These are phyloP conservation scores for Phoebastria nigripes DNA, from an alignment of 2,797 vertebrate species.

Conservation along the genomic window DNA sequence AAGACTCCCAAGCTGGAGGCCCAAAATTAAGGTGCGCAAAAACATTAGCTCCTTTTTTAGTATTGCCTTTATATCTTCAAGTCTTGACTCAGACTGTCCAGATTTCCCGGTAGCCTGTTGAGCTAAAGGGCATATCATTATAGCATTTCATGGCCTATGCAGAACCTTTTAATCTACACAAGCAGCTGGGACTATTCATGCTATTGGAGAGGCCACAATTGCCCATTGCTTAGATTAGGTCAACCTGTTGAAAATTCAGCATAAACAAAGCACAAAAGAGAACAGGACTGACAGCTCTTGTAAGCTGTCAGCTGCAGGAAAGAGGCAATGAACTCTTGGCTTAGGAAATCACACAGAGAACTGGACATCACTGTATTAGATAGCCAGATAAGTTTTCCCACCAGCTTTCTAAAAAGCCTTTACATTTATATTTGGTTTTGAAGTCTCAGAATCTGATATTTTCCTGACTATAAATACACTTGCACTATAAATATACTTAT, in stretches of 20 bases:
- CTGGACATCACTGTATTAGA: background rate
- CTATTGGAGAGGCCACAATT: background rate
- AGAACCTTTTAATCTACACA: background rate
- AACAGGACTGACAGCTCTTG: background rate
- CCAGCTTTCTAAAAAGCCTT: background rate
- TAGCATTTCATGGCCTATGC: background rate
- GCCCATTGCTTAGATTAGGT: background rate
- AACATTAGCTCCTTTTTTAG: background rate
- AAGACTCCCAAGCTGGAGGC: background rate
- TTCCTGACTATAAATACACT: conserved; percentile 30
- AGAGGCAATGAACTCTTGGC: background rate
- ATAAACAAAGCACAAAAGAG: background rate
- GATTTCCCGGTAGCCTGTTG: background rate
- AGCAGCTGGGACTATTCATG: background rate
- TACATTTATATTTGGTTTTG: background rate
- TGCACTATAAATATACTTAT: conserved; percentile 31
- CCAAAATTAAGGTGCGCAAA: background rate
- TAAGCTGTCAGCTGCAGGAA: background rate
- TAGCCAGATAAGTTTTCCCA: background rate
- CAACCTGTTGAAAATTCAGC: background rate
- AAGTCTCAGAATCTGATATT: conserved; percentile 1
- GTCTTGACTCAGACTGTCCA: background rate
- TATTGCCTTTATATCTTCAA: background rate
- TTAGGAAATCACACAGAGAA: background rate
- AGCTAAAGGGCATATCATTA: background rate